These are phyloP conservation scores for Meriones psammophilus DNA, from an alignment of 2,797 vertebrate species.

Conservation along the genomic window DNA sequence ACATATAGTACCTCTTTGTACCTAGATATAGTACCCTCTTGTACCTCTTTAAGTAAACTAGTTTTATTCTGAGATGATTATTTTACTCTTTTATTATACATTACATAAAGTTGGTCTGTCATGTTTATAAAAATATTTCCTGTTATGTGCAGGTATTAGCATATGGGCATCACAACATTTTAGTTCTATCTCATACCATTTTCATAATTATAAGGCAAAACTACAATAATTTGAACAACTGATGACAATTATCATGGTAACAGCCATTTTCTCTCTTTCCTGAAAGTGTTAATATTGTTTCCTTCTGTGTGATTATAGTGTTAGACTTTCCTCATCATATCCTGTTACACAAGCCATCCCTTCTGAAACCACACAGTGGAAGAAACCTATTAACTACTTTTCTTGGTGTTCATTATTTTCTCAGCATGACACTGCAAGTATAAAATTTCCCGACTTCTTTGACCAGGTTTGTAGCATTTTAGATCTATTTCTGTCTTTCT, in stretches of 20 bases:
- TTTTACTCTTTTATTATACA: not conserved
- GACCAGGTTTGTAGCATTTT: not conserved
- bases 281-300: not conserved
- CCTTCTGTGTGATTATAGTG: not conserved
- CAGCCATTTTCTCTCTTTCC: not conserved
- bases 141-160: not conserved
- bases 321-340: not conserved
- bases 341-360: not conserved
- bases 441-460: not conserved
- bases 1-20: not conserved
- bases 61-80: not conserved
- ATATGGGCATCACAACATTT: not conserved
- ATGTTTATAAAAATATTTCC: not conserved
- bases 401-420: not conserved
- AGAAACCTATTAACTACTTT: not conserved
- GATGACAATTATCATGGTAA: not conserved
- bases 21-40: no score
- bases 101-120: not conserved
- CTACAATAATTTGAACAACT: not conserved
- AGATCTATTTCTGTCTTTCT: fast-evolving
- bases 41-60: not conserved
- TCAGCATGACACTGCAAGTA: not conserved
- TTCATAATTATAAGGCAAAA: not conserved
- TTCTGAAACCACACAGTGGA: not conserved
- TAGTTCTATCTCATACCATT: not conserved